These are phyloP conservation scores for Heliconius himera DNA, from an alignment of 1,140 invertebrate genomes.

Conservation along the genomic window DNA sequence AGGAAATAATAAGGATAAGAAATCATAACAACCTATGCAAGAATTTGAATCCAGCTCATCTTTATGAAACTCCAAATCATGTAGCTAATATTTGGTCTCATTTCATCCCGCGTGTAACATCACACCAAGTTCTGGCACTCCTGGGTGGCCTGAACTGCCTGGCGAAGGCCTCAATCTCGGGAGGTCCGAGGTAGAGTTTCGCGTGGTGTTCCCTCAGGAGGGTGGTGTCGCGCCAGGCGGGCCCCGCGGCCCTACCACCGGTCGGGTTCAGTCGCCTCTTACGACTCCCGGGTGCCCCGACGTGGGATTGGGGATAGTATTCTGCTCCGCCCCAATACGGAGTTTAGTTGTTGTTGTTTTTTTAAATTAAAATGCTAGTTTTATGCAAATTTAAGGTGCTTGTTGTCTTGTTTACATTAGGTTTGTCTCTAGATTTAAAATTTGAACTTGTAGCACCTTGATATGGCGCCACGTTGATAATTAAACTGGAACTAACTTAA, in stretches of 20 bases:
- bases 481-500: too few species aligned
- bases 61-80: not conserved
- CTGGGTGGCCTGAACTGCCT: not conserved
- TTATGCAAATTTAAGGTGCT: too few species aligned
- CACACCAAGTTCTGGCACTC: slow-evolving; percentile 18
- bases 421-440: too few species aligned
- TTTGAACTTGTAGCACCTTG: too few species aligned
- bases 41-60: not conserved
- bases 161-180: not conserved
- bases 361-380: not conserved
- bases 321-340: slow-evolving; percentile 43
- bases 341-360: slow-evolving; percentile 8
- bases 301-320: slow-evolving; percentile 42
- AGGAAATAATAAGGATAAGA: not conserved
- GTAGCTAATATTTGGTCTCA: not conserved
- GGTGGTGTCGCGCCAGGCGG: slow-evolving; percentile 35
- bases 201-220: slow-evolving; percentile 22
- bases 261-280: slow-evolving; percentile 42
- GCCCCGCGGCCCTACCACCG: slow-evolving; percentile 34
- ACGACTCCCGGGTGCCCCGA: slow-evolving; percentile 40
- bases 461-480: too few species aligned
- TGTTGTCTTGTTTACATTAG: too few species aligned
- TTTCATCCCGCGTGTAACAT: slow-evolving; percentile 9
- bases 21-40: not conserved
- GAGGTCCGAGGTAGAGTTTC: not conserved